These are phyloP conservation scores for Neodon shergylaensis DNA, from an alignment of 2,113 vertebrate species.

Conservation along the genomic window DNA sequence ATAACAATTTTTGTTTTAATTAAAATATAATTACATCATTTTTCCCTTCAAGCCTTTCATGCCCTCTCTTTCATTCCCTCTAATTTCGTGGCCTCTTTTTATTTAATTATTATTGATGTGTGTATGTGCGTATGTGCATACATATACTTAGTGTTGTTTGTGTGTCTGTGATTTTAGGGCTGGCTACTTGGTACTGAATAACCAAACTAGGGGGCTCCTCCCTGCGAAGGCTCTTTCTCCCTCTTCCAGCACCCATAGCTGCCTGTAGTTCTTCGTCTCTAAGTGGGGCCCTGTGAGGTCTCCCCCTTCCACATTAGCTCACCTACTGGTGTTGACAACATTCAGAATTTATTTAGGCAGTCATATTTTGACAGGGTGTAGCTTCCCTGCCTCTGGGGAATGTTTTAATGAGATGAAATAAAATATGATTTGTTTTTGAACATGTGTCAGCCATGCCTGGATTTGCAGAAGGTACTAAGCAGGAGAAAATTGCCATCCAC, in stretches of 20 bases:
- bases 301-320: neutral
- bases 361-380: neutral
- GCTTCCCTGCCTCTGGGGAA: neutral
- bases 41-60: neutral
- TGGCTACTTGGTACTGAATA: neutral
- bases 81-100: neutral
- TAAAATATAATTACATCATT: neutral
- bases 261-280: neutral
- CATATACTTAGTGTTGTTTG: neutral
- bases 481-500: accelerated
- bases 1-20: neutral
- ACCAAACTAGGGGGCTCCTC: neutral
- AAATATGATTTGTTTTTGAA: neutral
- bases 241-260: neutral
- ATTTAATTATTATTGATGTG: neutral
- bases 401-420: neutral
- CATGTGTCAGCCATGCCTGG: neutral
- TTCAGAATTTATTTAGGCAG: neutral
- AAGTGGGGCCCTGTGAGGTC: neutral
- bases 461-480: neutral
- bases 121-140: neutral
- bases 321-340: neutral
- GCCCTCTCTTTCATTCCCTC: neutral
- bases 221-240: neutral
- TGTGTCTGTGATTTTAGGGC: neutral